Evolutionary conservation across 2,113 vertebrate species (phyloP), one percentile per base, ranked within the genome.

Genomic region (Bombycilla garrulus): DNA sequence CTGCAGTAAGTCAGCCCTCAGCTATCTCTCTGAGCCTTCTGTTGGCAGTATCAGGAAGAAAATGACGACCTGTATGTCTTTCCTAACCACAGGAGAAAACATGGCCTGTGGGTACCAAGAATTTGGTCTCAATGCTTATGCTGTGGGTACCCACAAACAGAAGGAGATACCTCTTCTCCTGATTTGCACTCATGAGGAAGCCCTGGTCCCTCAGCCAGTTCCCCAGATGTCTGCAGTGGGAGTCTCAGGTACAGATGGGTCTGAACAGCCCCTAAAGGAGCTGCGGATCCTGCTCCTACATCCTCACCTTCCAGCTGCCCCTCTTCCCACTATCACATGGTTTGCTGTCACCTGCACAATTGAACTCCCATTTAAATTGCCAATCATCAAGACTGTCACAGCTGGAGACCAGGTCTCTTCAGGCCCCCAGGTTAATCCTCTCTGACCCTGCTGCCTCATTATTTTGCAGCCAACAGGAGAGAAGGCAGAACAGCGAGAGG

Each of bases 341-440:
- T 25, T 78, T n/a, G 20, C 31, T 66, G 50, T 42, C 76, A 42
- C 19, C 72, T 50, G 42, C 33, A 50, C 10, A 28, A 15, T 45
- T 66, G 36, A 45, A 15, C 6, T 84, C 31, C 2, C 1, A 2
- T 72, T 83, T 48, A 73, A 80, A 20, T 21, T 45, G 12, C 6
- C 81, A 92, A 47, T 25, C 76, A 78, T 53, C n/a, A 61, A 31
- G 38, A 78, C 14, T 72, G 81, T 82, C 76, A 65, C 66, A 92
- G 58, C 40, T 81, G 71, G 57, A 83, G 45, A 65, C 8, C 9
- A 65, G 19, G 31, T 36, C 31, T 48, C 42, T 61, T 47, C 82
- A 65, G 10, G 44, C 69, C 10, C 23, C n/a, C 31, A 51, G 14
- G 7, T 60, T 77, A 82, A 83, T 36, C 42, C 42, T 50, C 45